Conservation (phyloP, 2,797 vertebrate species). For the Melanotaenia parkinsoni region DNA sequence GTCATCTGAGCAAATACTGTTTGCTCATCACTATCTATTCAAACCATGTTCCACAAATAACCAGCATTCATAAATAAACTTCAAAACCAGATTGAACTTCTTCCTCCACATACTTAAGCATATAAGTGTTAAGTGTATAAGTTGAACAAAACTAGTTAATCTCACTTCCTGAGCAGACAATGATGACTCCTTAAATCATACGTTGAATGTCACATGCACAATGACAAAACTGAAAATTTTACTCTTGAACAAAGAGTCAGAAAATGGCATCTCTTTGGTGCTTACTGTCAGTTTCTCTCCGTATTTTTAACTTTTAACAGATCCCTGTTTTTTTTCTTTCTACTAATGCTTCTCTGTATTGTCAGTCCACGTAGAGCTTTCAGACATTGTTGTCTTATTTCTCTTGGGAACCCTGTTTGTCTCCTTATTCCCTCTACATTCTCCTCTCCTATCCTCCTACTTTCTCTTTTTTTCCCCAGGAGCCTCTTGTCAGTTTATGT, state of each 20-base stretch:
- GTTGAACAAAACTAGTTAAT: background rate
- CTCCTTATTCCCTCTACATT: slow-evolving; percentile 64
- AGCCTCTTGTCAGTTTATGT: slow-evolving; percentile 73
- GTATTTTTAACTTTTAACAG: slow-evolving; percentile 56
- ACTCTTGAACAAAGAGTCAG: slow-evolving; percentile 42
- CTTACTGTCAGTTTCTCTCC: slow-evolving; percentile 48
- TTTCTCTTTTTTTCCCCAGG: slow-evolving; percentile 62
- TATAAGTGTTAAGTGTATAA: background rate
- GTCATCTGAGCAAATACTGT: too few relatives aligned
- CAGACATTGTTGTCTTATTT: slow-evolving; percentile 70
- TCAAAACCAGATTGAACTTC: background rate
- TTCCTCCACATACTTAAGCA: background rate
- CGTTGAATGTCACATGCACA: background rate
- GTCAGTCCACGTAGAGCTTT: slow-evolving; percentile 66
- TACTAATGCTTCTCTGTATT: slow-evolving; percentile 68
- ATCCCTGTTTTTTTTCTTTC: slow-evolving; percentile 43
- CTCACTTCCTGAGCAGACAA: slow-evolving; percentile 25
- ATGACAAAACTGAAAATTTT: slow-evolving; percentile 26
- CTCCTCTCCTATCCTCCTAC: slow-evolving; percentile 45
- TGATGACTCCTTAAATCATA: slow-evolving; percentile 48
- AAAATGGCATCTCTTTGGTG: slow-evolving; percentile 55
- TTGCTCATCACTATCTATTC: background rate
- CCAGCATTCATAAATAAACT: background rate
- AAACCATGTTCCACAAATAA: background rate
- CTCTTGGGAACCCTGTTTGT: slow-evolving; percentile 72